phyloP scores from a whole-genome alignment of 2,888 invertebrate genomes.

The Chironomus tentans region DNA sequence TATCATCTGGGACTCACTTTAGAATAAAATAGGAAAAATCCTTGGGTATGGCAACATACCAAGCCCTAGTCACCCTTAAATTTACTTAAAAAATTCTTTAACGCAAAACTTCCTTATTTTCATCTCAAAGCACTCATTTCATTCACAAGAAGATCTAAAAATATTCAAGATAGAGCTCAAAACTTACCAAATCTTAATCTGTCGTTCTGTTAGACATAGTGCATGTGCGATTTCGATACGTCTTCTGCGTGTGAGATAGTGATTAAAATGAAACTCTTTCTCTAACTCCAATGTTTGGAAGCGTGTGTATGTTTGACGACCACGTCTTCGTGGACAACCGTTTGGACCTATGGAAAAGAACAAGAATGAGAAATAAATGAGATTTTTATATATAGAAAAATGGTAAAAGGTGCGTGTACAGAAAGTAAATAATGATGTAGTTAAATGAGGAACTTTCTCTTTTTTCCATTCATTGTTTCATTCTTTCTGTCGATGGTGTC shows the following conservation, averaged over 20 bases:
- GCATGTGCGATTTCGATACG: slow-evolving; percentile 96
- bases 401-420: no score
- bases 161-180: slow-evolving; percentile 70
- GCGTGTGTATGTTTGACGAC: slow-evolving; percentile 94
- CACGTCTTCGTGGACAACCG: slow-evolving; percentile 86
- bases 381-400: background rate
- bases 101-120: background rate
- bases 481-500: background rate
- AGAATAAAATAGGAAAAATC: no score
- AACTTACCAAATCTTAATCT: slow-evolving; percentile 87
- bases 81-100: no score
- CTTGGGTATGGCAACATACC: no score
- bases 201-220: slow-evolving; percentile 88
- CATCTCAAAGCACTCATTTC: no score
- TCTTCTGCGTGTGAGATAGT: slow-evolving; percentile 90
- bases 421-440: background rate
- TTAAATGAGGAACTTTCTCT: background rate
- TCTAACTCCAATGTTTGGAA: slow-evolving; percentile 97
- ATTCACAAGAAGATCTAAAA: slow-evolving; percentile 52
- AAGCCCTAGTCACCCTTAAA: no score
- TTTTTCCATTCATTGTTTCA: background rate
- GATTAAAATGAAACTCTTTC: slow-evolving; percentile 98
- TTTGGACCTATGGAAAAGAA: slow-evolving; percentile 73
- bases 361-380: slow-evolving; percentile 31
- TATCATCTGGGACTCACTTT: no score